Evolutionary conservation across 1,140 invertebrate species (phyloP).

Genomic region (Drosophila repleta): DNA sequence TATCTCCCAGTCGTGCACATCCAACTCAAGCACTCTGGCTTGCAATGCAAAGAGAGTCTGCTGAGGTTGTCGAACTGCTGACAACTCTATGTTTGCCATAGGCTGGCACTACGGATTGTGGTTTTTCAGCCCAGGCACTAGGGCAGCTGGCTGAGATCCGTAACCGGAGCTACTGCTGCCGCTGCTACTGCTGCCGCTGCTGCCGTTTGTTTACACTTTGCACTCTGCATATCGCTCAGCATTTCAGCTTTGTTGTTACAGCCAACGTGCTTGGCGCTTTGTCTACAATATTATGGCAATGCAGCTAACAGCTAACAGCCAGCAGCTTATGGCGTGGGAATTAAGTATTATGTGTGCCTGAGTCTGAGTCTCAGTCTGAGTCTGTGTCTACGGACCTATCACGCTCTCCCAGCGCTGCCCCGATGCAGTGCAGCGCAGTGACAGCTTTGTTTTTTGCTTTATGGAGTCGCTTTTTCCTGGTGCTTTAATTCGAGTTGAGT

Average conservation of each 20-base stretch:
- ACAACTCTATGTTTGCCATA: conserved; percentile 1
- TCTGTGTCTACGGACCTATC: neutral
- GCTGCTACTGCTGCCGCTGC: too few relatives aligned
- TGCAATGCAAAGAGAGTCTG: too few relatives aligned
- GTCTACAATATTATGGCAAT: conserved; percentile 47
- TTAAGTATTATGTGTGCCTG: conserved; percentile 15
- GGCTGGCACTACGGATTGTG: conserved; percentile 4
- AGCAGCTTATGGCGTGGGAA: conserved; percentile 55
- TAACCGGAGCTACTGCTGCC: conserved; percentile 12
- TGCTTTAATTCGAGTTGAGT: conserved; percentile 32
- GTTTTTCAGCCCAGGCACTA: conserved; percentile 19
- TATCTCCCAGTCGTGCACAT: neutral
- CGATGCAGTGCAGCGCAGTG: conserved; percentile 3
- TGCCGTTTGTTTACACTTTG: conserved; percentile 16
- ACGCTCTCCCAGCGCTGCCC: neutral
- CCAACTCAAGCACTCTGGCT: too few relatives aligned
- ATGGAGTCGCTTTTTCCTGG: conserved; percentile 38
- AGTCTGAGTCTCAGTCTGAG: conserved; percentile 2
- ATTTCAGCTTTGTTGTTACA: conserved; percentile 10
- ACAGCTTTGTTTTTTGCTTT: conserved; percentile 23
- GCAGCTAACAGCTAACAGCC: conserved; percentile 8
- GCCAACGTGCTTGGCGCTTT: conserved; percentile 25
- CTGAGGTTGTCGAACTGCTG: conserved; percentile 23
- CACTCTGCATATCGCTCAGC: conserved; percentile 5
- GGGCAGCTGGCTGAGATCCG: conserved; percentile 13